phyloP scores from a whole-genome alignment of 2,113 vertebrate genomes.

The Atrichornis clamosus region DNA sequence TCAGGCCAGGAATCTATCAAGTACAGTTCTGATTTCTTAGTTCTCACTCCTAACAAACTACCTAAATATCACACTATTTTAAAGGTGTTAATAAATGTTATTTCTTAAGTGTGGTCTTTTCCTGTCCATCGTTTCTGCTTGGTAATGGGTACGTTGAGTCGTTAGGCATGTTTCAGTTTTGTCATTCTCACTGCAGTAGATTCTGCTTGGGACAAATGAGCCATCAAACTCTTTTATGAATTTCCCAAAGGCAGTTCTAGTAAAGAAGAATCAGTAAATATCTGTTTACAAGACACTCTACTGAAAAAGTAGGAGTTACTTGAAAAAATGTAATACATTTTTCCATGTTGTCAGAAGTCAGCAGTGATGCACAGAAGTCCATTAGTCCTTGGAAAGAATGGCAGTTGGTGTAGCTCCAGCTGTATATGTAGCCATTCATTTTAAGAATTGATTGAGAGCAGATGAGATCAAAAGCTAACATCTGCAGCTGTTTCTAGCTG shows the following conservation, averaged over 20 bases:
- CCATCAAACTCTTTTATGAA: not conserved
- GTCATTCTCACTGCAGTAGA: not conserved
- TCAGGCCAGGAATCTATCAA: not conserved
- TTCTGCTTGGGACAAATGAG: not conserved
- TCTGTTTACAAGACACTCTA: not conserved
- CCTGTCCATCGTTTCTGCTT: not conserved
- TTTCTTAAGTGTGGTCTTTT: not conserved
- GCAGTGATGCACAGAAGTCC: not conserved
- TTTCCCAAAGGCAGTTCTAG: not conserved
- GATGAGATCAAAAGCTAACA: slow-evolving; percentile 45
- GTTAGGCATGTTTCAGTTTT: slow-evolving; percentile 1
- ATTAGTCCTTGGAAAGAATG: not conserved
- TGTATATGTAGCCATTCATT: not conserved
- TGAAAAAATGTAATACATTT: not conserved
- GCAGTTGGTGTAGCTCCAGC: slow-evolving; percentile 1
- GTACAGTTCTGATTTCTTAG: not conserved
- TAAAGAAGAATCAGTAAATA: not conserved
- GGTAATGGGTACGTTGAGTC: not conserved
- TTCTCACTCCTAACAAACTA: not conserved
- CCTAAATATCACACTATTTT: not conserved
- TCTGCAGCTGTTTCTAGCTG: slow-evolving; percentile 36
- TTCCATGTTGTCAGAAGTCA: not conserved
- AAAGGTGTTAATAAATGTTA: not conserved
- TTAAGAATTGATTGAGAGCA: slow-evolving; percentile 36
- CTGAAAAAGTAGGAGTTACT: not conserved